Evolutionary conservation across 1,140 invertebrate species (phyloP), one percentile per base, ranked within the genome.

Genomic region (Conus ventricosus): DNA sequence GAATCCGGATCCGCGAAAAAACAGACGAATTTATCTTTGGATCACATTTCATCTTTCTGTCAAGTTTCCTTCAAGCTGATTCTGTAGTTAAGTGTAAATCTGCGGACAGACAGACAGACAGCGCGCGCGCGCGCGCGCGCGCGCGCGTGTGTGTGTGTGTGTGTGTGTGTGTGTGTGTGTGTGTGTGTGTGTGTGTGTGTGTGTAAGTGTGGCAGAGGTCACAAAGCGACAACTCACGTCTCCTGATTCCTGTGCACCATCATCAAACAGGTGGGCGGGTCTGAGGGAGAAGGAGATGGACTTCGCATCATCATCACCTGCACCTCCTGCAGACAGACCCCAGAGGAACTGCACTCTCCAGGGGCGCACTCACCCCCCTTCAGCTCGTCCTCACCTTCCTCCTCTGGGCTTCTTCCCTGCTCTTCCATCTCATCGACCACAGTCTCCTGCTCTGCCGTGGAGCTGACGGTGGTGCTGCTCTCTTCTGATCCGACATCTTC

Each of bases 271-370:
- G 25, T 25, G 25, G 27, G 25, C 25, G n/a, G 76, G 76, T 39
- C 76, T 10, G 80, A 54, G 53, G 80, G 54, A 53, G 71, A 57
- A 60, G 39, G 39, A 3, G 57, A 13, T 1, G 39, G 67, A 13
- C 75, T 67, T n/a, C 51, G 8, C 63, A 75, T 63, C 27, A 85
- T 25, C 51, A 85, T 25, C 23, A 57, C 85, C 85, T 87, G 53
- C 85, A 80, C 15, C 11, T 55, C 17, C 20, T 71, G n/a, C 11
- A 15, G 25, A 13, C 54, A 71, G 23, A 17, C 75, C 23, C 8
- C 71, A 4, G 54, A 51, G 20, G 54, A n/a, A 7, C 71, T 51
- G 17, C 53, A 13, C 6, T 27, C 39, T 78, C 5, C 51, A 15
- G 4, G 17, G 53, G 67, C 63, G n/a, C 11, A 17, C 51, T 53